phyloP scores from a whole-genome alignment of 1,140 invertebrate genomes.

The Apolygus lucorum region DNA sequence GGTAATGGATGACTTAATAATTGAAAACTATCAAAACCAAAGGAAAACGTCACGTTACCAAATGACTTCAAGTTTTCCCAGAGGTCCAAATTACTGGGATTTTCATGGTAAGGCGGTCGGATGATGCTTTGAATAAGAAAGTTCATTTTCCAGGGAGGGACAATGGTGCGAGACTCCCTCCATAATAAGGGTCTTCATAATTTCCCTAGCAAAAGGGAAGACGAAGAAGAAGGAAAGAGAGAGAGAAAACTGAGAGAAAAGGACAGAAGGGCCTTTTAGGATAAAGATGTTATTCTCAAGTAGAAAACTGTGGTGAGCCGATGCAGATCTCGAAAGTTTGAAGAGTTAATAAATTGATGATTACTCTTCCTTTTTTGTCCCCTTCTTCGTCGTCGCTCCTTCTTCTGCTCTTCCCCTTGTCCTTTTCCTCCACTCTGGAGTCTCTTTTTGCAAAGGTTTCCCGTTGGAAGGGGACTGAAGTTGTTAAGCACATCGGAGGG shows the following conservation, averaged over 20 bases:
- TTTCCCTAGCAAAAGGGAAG: background rate
- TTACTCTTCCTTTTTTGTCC: too few species aligned
- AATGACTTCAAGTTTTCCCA: too few species aligned
- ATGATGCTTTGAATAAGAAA: background rate
- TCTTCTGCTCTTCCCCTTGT: too few species aligned
- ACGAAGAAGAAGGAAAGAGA: background rate
- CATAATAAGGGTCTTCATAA: background rate
- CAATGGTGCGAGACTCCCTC: background rate
- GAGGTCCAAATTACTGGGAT: too few species aligned
- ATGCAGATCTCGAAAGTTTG: background rate
- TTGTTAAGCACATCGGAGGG: background rate
- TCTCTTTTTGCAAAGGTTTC: background rate
- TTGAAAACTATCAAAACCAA: too few species aligned
- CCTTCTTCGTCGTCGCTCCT: too few species aligned
- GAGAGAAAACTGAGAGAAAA: too few species aligned
- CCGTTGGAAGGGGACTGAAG: background rate
- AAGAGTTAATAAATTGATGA: background rate
- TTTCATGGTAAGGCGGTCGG: too few species aligned
- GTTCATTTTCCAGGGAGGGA: background rate
- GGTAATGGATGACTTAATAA: too few species aligned
- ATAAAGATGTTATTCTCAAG: conserved; percentile 22
- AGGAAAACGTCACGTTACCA: too few species aligned
- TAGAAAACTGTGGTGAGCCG: conserved; percentile 26
- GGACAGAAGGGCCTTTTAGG: background rate
- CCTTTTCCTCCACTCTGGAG: too few species aligned